Evolutionary conservation across 23 tunicate species (phyloP).

Genomic region (Diplosoma virens): DNA sequence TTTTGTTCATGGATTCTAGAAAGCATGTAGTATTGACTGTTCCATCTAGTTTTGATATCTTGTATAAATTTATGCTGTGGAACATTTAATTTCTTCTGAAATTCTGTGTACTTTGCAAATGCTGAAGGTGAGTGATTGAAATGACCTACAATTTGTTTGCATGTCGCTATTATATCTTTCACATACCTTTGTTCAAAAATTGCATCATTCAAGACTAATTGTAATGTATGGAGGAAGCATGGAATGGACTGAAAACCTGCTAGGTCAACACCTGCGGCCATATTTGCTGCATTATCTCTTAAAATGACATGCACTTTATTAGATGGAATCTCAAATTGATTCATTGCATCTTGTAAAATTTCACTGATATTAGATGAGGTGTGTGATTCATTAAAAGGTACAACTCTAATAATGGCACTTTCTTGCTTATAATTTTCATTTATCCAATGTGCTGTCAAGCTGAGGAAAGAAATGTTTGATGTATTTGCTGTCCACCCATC

Average conservation of each 20-base stretch:
- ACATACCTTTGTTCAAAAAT: conserved; percentile 22
- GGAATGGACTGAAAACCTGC: conserved; percentile 1
- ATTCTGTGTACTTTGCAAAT: not conserved
- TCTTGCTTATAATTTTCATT: not conserved
- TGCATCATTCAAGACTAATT: conserved; percentile 24
- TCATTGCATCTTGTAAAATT: conserved; percentile 11
- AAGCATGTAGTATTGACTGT: conserved; percentile 58
- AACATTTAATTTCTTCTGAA: conserved; percentile 5
- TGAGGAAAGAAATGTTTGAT: too few relatives aligned
- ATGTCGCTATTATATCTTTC: conserved; percentile 8
- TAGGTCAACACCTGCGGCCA: not conserved
- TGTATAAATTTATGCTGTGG: conserved; percentile 27
- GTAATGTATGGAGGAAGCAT: conserved; percentile 6
- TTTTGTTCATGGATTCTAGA: conserved; percentile 29
- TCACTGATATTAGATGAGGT: not conserved
- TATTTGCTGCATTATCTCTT: conserved; percentile 22
- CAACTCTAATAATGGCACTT: conserved; percentile 1
- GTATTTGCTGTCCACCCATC: too few relatives aligned
- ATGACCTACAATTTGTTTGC: conserved; percentile 31
- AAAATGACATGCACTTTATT: conserved; percentile 19
- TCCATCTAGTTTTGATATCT: conserved; percentile 64
- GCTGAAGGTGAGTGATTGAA: conserved; percentile 28
- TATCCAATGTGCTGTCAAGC: conserved; percentile 12
- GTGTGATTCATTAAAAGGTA: conserved; percentile 11
- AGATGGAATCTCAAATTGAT: conserved; percentile 2